Conservation (phyloP, 2,113 vertebrate genomes). For the Esox niger region DNA sequence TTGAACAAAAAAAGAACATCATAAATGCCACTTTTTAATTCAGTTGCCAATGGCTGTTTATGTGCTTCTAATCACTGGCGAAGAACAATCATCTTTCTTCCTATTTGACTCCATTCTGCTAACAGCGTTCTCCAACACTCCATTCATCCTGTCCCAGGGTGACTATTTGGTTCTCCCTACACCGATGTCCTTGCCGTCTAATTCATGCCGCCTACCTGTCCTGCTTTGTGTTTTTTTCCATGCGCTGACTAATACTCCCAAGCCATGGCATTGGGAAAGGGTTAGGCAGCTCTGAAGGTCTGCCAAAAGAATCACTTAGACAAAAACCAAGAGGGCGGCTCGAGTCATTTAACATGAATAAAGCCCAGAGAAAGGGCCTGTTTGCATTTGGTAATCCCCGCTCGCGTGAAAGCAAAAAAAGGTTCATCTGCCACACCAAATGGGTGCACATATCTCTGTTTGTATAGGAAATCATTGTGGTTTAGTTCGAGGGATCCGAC, state of each 20-base stretch:
- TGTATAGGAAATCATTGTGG: constrained; percentile 69
- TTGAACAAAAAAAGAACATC: constrained; percentile 51
- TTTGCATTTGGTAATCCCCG: constrained; percentile 71
- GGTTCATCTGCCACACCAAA: constrained; percentile 69
- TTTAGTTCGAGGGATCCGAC: constrained; percentile 54
- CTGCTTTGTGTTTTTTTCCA: constrained; percentile 64
- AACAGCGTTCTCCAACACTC: constrained; percentile 34
- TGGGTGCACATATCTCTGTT: constrained; percentile 69
- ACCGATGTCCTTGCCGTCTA: constrained; percentile 50
- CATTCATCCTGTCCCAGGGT: constrained; percentile 43
- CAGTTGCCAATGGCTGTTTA: constrained; percentile 65
- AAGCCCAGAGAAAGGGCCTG: constrained; percentile 59
- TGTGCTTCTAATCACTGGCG: constrained; percentile 64
- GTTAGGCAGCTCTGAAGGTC: constrained; percentile 50
- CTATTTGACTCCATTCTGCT: constrained; percentile 40
- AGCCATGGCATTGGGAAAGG: constrained; percentile 41
- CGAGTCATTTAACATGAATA: constrained; percentile 74
- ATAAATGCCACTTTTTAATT: constrained; percentile 62
- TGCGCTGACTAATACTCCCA: constrained; percentile 65
- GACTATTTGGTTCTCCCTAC: constrained; percentile 34
- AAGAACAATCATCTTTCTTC: constrained; percentile 63
- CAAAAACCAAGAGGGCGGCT: constrained; percentile 63
- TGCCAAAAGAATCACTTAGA: constrained; percentile 61
- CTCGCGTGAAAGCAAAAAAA: constrained; percentile 65
- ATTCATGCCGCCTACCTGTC: constrained; percentile 67